phyloP scores from a whole-genome alignment of 1,140 invertebrate species.

The Araneus ventricosus region DNA sequence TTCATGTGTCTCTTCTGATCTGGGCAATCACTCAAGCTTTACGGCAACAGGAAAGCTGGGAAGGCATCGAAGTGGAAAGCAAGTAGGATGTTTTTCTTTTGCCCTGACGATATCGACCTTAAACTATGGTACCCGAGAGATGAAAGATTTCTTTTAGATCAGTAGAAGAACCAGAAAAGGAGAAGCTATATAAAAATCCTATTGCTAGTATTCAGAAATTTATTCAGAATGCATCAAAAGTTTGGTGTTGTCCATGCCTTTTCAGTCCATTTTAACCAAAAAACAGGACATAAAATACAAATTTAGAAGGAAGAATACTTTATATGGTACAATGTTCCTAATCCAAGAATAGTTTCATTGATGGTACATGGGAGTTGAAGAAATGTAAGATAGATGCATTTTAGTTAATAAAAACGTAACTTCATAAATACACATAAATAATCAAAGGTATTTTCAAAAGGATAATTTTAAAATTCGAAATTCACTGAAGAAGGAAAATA shows the following conservation, averaged over 20 bases:
- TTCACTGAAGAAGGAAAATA: too few relatives aligned
- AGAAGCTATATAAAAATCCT: background rate
- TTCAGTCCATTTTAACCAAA: background rate
- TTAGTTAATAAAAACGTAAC: too few relatives aligned
- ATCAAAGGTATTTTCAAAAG: too few relatives aligned
- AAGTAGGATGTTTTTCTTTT: conserved; percentile 14
- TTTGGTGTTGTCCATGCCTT: background rate
- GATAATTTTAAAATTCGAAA: too few relatives aligned
- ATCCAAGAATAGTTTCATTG: too few relatives aligned
- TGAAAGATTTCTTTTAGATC: conserved; percentile 12
- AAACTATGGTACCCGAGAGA: conserved; percentile 20
- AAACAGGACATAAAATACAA: background rate
- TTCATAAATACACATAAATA: too few relatives aligned
- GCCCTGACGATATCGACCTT: conserved; percentile 9
- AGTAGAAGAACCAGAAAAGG: background rate
- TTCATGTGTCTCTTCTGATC: conserved; percentile 30
- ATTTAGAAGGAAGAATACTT: too few relatives aligned
- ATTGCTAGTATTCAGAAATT: background rate
- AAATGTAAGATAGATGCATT: too few relatives aligned
- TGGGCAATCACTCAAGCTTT: conserved; percentile 61
- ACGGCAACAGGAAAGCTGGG: conserved; percentile 28
- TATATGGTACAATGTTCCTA: too few relatives aligned
- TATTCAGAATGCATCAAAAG: background rate
- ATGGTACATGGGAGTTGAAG: too few relatives aligned
- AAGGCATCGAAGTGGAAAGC: conserved; percentile 37